Evolutionary conservation across 2,797 vertebrate species (phyloP).

Genomic region (Odontamblyopus lacepedii): DNA sequence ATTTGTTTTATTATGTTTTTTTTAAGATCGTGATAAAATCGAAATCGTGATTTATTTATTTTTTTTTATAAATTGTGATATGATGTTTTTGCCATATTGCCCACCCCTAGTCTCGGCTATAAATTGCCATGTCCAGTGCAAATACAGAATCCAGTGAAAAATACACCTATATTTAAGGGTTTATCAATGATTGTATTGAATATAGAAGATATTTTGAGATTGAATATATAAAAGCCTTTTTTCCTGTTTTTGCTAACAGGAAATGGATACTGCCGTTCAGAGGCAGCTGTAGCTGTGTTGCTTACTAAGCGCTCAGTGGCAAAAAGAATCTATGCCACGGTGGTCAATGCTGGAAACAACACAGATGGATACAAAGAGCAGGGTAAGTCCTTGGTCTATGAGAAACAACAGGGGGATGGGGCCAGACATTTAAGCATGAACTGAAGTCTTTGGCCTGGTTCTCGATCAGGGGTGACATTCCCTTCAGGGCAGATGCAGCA

Average conservation of each 20-base stretch:
- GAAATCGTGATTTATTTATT: no score
- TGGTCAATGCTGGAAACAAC: slow-evolving; percentile 91
- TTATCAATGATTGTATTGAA: not conserved
- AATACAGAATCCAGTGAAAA: not conserved
- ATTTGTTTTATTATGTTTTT: no score
- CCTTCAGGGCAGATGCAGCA: slow-evolving; percentile 92
- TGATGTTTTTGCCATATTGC: no score
- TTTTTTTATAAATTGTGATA: no score
- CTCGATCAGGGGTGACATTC: slow-evolving; percentile 89
- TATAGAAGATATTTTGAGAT: not conserved
- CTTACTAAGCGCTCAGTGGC: slow-evolving; percentile 87
- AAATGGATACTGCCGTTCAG: slow-evolving; percentile 92
- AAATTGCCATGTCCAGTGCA: not conserved
- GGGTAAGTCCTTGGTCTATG: slow-evolving; percentile 71
- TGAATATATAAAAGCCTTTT: not conserved
- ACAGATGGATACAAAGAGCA: slow-evolving; percentile 96
- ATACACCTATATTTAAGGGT: not conserved
- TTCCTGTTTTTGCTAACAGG: slow-evolving; percentile 68
- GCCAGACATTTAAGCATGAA: not conserved
- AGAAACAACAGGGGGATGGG: not conserved
- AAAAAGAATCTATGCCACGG: slow-evolving; percentile 89
- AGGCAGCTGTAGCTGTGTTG: slow-evolving; percentile 87
- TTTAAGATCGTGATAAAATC: no score
- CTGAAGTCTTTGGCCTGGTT: not conserved
- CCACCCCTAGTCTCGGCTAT: no score